These are phyloP conservation scores for Lithobates pipiens DNA, from an alignment of 2,797 vertebrate species.

Conservation along the genomic window DNA sequence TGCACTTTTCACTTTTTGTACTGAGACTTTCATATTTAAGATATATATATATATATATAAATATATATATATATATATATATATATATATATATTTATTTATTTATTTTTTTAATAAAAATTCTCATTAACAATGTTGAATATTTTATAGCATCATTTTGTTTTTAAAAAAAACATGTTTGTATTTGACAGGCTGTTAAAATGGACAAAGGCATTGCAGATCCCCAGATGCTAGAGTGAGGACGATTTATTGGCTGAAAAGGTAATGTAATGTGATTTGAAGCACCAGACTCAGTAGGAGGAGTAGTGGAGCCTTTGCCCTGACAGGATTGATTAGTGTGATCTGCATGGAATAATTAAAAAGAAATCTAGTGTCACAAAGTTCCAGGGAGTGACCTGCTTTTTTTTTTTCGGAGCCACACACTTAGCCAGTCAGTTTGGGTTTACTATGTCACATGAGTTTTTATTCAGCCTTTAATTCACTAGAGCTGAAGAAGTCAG, in stretches of 20 bases:
- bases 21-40: not conserved
- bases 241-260: conserved; percentile 53
- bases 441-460: conserved; percentile 62
- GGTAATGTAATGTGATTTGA: conserved; percentile 61
- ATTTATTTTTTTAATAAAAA: not conserved
- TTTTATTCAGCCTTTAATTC: conserved; percentile 75
- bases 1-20: not conserved
- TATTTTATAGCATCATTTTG: not conserved
- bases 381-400: conserved; percentile 67
- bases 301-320: conserved; percentile 9
- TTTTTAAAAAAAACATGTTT: not conserved
- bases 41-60: not conserved
- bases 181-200: not conserved
- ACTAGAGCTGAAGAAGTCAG: conserved; percentile 89
- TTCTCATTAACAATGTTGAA: no score
- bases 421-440: conserved; percentile 62
- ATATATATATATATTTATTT: no score
- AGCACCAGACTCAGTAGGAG: conserved; percentile 54
- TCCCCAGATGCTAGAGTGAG: not conserved
- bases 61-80: no score
- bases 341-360: conserved; percentile 57
- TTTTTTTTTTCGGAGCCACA: conserved; percentile 63
- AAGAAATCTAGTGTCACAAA: conserved; percentile 66
- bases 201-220: not conserved
- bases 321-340: conserved; percentile 62